Conservation (phyloP, 2,113 vertebrate genomes). For the Clarias macrocephalus region DNA sequence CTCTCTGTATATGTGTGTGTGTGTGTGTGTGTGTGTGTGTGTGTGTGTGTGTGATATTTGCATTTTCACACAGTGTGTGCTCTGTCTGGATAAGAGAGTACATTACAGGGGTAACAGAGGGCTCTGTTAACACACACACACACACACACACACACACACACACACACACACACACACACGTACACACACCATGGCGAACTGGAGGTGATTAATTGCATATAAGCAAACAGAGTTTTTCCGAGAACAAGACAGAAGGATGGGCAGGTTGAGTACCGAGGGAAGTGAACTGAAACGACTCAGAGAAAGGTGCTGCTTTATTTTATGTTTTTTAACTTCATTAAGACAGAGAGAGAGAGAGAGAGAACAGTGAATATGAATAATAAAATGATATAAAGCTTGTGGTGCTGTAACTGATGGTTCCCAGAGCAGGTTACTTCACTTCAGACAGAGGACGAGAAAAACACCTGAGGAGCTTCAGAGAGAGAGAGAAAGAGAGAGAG, state of each 20-base stretch:
- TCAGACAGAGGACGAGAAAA: slow-evolving; percentile 1
- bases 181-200: slow-evolving; percentile 28
- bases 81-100: slow-evolving; percentile 1
- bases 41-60: background rate
- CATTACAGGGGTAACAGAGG: background rate
- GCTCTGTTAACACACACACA: background rate
- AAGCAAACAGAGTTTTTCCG: slow-evolving; percentile 49
- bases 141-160: background rate
- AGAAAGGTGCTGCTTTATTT: background rate
- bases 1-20: background rate
- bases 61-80: slow-evolving; percentile 5
- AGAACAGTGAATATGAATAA: background rate
- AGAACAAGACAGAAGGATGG: slow-evolving; percentile 47
- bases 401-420: background rate
- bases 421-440: background rate
- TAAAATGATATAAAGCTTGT: background rate
- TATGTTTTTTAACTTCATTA: background rate
- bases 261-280: background rate
- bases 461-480: background rate
- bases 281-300: background rate
- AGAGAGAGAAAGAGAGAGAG: background rate
- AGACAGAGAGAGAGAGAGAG: background rate
- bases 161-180: background rate
- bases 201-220: slow-evolving; percentile 75
- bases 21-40: background rate